Conservation (phyloP, 2,888 invertebrate species). For the Willowsia nigromaculata region DNA sequence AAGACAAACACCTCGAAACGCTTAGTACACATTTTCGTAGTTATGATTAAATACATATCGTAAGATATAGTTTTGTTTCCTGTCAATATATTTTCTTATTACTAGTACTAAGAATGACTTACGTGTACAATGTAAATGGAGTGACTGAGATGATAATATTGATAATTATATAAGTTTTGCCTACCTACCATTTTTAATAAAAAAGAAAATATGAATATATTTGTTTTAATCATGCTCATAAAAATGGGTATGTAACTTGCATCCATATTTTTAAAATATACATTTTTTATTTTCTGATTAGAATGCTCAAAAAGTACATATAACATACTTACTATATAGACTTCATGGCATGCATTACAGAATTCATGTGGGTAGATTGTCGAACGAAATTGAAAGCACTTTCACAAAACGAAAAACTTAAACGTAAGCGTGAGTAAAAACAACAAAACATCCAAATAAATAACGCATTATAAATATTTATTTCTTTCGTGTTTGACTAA, state of each 20-base stretch:
- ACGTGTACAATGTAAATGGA: constrained; percentile 44
- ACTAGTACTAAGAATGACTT: constrained; percentile 39
- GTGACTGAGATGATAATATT: constrained; percentile 49
- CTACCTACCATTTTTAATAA: constrained; percentile 36
- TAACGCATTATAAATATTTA: constrained; percentile 22
- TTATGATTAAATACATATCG: neutral
- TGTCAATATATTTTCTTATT: constrained; percentile 25
- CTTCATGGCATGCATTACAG: no score
- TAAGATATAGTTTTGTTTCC: neutral
- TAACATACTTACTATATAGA: no score
- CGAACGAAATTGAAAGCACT: neutral
- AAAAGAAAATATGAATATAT: no score
- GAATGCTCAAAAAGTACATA: no score
- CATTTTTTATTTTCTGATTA: no score
- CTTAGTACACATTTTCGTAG: constrained; percentile 47
- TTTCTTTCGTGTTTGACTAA: constrained; percentile 27
- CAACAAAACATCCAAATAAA: neutral
- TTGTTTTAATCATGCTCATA: no score
- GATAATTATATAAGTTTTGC: neutral
- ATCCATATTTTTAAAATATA: no score
- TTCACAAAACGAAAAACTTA: neutral
- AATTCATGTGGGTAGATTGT: neutral
- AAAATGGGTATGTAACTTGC: no score
- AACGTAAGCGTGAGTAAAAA: neutral
- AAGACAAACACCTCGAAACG: constrained; percentile 56